Conservation (phyloP, 2,113 vertebrate species). For the Phainopepla nitens region DNA sequence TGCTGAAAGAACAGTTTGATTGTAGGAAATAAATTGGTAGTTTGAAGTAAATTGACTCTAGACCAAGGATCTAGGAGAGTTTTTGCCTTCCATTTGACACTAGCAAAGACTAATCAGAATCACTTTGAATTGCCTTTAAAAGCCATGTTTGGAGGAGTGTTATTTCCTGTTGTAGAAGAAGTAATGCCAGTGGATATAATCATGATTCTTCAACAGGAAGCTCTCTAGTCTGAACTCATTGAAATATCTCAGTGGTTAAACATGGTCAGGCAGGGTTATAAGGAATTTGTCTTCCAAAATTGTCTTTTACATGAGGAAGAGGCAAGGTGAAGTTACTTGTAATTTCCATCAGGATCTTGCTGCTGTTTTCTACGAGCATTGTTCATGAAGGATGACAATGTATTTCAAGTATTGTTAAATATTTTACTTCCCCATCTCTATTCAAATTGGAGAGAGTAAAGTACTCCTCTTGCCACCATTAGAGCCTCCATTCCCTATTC, state of each 20-base stretch:
- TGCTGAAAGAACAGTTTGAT: background rate
- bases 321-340: background rate
- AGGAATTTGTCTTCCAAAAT: background rate
- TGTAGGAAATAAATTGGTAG: background rate
- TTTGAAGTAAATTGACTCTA: background rate
- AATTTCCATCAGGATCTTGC: background rate
- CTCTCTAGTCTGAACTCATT: background rate
- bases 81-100: background rate
- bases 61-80: background rate
- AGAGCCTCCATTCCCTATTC: background rate
- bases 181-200: background rate
- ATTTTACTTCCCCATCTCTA: background rate
- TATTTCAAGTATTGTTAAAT: background rate
- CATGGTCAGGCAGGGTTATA: background rate
- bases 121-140: background rate
- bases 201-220: background rate
- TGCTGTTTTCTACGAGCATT: background rate
- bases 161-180: background rate
- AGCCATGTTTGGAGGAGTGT: background rate
- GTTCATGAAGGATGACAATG: background rate
- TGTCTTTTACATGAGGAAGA: background rate
- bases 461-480: background rate
- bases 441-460: background rate
- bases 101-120: background rate
- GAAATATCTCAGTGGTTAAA: background rate